A percentile compares a stretch with the other conserved stretches of the same genome.
Evolutionary conservation across 2,113 vertebrate species (phyloP).

Genomic region (Cairina moschata): DNA sequence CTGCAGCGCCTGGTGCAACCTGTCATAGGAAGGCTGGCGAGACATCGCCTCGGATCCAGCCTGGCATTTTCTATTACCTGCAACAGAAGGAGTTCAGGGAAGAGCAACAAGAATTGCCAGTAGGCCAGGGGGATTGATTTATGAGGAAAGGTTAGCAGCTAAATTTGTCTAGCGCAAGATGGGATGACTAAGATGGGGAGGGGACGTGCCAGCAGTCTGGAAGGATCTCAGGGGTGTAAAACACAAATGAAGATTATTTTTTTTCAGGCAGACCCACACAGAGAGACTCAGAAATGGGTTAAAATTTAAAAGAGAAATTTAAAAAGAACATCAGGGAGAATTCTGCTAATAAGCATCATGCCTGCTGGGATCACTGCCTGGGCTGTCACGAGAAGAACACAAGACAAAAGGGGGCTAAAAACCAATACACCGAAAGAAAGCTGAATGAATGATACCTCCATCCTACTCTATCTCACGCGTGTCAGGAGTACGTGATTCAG

Average conservation of each 20-base stretch:
- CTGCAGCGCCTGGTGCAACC: neutral
- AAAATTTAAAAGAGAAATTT: constrained; percentile 9
- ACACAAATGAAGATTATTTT: neutral
- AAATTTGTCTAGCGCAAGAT: constrained; percentile 50
- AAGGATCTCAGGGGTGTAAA: constrained; percentile 56
- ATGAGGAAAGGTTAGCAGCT: constrained; percentile 55
- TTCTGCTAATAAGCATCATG: neutral
- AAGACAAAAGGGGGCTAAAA: neutral
- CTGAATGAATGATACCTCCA: constrained; percentile 8
- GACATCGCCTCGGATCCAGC: neutral
- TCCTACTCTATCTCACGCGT: constrained; percentile 12
- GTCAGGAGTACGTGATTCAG: constrained; percentile 58
- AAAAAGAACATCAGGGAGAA: neutral
- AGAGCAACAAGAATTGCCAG: constrained; percentile 1
- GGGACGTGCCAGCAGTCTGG: constrained; percentile 44
- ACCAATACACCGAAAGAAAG: neutral
- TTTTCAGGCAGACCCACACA: neutral
- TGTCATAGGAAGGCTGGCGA: neutral
- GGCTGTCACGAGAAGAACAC: neutral
- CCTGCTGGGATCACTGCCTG: neutral
- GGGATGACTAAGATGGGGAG: constrained; percentile 65
- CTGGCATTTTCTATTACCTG: neutral
- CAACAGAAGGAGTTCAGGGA: neutral
- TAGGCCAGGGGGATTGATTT: constrained; percentile 49
- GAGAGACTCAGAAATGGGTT: neutral